Conservation (phyloP, 2,113 vertebrate genomes). For the Psettodes erumei region DNA sequence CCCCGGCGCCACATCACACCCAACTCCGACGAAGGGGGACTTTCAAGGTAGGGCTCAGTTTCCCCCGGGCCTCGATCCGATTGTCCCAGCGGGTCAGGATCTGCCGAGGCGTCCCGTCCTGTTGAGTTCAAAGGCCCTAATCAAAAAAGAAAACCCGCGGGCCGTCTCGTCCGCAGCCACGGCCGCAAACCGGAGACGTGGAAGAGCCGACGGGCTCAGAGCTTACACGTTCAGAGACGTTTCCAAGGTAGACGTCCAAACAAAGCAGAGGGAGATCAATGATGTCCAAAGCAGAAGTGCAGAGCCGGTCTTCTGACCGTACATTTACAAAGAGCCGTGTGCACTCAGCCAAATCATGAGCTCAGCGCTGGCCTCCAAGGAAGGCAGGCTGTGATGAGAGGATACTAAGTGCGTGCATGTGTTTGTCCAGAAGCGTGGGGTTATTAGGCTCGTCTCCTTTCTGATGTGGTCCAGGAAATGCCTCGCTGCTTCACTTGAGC, state of each 20-base stretch:
- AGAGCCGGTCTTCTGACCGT: constrained; percentile 41
- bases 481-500: constrained; percentile 60
- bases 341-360: constrained; percentile 79
- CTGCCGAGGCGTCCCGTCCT: constrained; percentile 5
- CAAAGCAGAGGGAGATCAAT: constrained; percentile 42
- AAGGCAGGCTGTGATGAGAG: constrained; percentile 54
- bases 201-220: constrained; percentile 23
- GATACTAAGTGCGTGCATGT: constrained; percentile 74
- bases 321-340: constrained; percentile 64
- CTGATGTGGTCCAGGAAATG: constrained; percentile 78
- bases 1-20: constrained; percentile 9
- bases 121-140: constrained; percentile 13
- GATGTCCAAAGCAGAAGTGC: constrained; percentile 53
- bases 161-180: constrained; percentile 25
- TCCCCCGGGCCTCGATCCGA: constrained; percentile 11
- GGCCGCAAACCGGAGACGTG: constrained; percentile 33
- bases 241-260: constrained; percentile 68
- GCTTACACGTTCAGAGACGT: constrained; percentile 34
- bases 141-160: constrained; percentile 35
- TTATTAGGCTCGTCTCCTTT: constrained; percentile 72
- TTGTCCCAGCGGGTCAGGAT: constrained; percentile 4
- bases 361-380: constrained; percentile 75
- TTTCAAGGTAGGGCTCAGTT: constrained; percentile 20
- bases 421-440: constrained; percentile 72
- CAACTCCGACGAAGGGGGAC: constrained; percentile 7